These are phyloP conservation scores for Malachius bipustulatus DNA, from an alignment of 2,888 invertebrate genomes.

Conservation along the genomic window DNA sequence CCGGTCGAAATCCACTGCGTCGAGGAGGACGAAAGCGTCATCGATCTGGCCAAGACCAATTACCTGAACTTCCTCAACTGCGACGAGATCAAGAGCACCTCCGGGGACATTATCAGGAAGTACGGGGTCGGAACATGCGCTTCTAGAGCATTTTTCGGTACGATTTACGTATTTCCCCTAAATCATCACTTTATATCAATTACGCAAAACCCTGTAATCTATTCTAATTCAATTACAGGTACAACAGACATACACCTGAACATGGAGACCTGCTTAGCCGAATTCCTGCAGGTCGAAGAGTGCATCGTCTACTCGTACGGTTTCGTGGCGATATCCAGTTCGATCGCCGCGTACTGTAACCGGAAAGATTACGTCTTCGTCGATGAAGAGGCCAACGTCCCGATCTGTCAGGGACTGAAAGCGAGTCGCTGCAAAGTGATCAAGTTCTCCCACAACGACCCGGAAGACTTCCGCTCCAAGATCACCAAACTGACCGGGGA, in stretches of 20 bases:
- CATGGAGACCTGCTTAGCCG: constrained; percentile 72
- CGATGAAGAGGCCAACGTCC: constrained; percentile 74
- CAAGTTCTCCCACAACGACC: constrained; percentile 85
- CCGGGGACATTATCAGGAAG: too few species aligned
- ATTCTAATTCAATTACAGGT: too few species aligned
- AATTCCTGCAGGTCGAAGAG: constrained; percentile 79
- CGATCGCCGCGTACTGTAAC: constrained; percentile 91
- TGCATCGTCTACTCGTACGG: constrained; percentile 93
- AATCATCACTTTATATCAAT: too few species aligned
- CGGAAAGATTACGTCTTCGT: constrained; percentile 81
- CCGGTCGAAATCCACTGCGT: too few species aligned
- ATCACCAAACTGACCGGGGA: constrained; percentile 21
- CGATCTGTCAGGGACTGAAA: constrained; percentile 84
- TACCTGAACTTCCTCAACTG: too few species aligned
- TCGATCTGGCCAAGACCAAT: too few species aligned
- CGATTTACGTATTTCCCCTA: too few species aligned
- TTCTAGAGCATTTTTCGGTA: too few species aligned
- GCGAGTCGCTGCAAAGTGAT: constrained; percentile 72
- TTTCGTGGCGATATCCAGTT: constrained; percentile 88
- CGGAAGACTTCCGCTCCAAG: constrained; percentile 50
- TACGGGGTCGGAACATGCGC: too few species aligned
- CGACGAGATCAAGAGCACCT: too few species aligned
- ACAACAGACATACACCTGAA: constrained; percentile 70
- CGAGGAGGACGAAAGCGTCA: too few species aligned
- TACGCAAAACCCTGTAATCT: too few species aligned